phyloP scores from a whole-genome alignment of 1,140 invertebrate genomes.

The Grapholita molesta region DNA sequence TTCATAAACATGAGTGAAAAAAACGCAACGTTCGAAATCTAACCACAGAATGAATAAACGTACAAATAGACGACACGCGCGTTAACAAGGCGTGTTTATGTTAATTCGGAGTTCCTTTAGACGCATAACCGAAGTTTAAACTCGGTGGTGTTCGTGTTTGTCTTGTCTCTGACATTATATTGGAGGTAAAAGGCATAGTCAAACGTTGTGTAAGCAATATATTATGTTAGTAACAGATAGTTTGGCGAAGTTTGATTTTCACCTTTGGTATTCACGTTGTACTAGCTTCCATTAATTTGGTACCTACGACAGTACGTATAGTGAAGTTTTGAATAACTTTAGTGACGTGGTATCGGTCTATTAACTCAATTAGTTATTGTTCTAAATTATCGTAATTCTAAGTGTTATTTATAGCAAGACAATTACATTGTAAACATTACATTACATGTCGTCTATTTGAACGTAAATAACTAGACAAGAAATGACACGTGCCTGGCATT shows the following conservation, averaged over 20 bases:
- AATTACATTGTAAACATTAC: too few species aligned
- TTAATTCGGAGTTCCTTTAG: conserved; percentile 8
- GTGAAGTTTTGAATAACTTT: not conserved
- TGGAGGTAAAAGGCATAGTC: conserved; percentile 8
- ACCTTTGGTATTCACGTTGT: not conserved
- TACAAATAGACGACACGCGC: not conserved
- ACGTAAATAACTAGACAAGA: not conserved
- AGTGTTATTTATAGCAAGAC: too few species aligned
- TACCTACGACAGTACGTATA: not conserved
- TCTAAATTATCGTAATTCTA: too few species aligned
- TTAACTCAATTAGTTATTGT: too few species aligned
- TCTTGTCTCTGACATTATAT: conserved; percentile 16
- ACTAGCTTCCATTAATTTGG: not conserved
- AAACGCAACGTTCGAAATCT: not conserved
- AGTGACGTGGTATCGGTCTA: not conserved
- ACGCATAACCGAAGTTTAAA: conserved; percentile 15
- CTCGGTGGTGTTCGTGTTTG: conserved; percentile 6
- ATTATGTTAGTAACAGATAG: conserved; percentile 9
- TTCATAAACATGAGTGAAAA: not conserved
- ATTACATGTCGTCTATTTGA: too few species aligned
- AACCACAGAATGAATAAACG: conserved; percentile 2
- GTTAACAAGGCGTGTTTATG: conserved; percentile 15
- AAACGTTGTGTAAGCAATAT: not conserved
- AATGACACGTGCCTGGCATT: not conserved
- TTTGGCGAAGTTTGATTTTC: not conserved